Percentiles rank a stretch among this genome's conserved stretches.
These are phyloP conservation scores for Cybosia mesomella DNA, from an alignment of 2,888 invertebrate species.

Conservation along the genomic window DNA sequence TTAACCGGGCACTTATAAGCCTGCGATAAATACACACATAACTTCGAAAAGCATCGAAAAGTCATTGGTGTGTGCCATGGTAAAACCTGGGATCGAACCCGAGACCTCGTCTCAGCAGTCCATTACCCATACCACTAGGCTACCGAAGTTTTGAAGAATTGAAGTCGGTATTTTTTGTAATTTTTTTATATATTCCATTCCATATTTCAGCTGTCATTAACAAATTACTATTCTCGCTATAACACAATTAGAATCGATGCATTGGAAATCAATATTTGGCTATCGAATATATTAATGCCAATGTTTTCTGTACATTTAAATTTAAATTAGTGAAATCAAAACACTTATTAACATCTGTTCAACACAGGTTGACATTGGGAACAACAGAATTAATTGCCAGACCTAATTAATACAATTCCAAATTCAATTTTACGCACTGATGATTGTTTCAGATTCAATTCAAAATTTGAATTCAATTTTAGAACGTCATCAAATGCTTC, in stretches of 20 bases:
- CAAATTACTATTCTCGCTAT: background rate
- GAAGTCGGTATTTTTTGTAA: too few species aligned
- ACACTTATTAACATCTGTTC: background rate
- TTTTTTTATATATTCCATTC: background rate
- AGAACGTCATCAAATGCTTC: background rate
- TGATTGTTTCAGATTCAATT: background rate
- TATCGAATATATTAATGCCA: background rate
- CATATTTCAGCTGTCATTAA: background rate
- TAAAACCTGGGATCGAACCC: too few species aligned
- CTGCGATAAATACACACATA: too few species aligned
- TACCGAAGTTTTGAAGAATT: too few species aligned
- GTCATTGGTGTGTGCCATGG: too few species aligned
- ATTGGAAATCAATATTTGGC: conserved; percentile 9
- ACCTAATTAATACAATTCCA: background rate
- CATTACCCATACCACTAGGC: too few species aligned
- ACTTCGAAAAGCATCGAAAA: too few species aligned
- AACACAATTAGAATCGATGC: background rate
- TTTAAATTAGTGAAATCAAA: conserved; percentile 15
- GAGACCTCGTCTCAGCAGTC: too few species aligned
- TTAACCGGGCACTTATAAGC: too few species aligned
- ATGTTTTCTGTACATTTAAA: conserved; percentile 10
- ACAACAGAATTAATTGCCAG: background rate
- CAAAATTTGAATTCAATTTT: background rate
- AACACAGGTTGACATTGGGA: background rate
- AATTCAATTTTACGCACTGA: background rate